A percentile compares a stretch with the other conserved stretches of the same genome.
phyloP scores from a whole-genome alignment of 2,113 vertebrate genomes.

The Lophius piscatorius region DNA sequence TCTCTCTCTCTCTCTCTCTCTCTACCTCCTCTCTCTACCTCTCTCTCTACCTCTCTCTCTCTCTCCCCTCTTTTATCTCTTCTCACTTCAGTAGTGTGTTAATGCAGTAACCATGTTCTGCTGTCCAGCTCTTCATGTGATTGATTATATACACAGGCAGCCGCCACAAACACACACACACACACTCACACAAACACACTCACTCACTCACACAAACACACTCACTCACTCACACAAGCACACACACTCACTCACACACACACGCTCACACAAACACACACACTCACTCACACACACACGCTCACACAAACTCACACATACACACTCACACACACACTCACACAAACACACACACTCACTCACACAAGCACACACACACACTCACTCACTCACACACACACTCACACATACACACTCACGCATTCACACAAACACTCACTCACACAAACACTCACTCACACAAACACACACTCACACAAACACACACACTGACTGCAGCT shows the following conservation, averaged over 20 bases:
- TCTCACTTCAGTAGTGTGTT: constrained; percentile 42
- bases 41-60: constrained; percentile 21
- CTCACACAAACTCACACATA: constrained; percentile 8
- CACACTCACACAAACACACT: constrained; percentile 41
- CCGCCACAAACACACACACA: constrained; percentile 30
- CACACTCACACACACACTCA: constrained; percentile 43
- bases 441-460: constrained; percentile 37
- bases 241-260: too few relatives aligned
- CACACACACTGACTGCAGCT: constrained; percentile 18
- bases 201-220: constrained; percentile 15
- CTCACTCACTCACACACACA: too few relatives aligned
- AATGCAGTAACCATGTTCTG: constrained; percentile 69
- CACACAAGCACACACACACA: constrained; percentile 31
- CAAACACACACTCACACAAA: constrained; percentile 26
- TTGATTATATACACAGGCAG: constrained; percentile 58
- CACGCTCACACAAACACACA: constrained; percentile 25
- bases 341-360: constrained; percentile 1
- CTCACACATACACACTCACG: constrained; percentile 19
- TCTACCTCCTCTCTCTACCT: constrained; percentile 27
- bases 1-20: constrained; percentile 24
- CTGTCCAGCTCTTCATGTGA: constrained; percentile 59
- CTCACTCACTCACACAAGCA: too few relatives aligned
- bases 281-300: constrained; percentile 37
- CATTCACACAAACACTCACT: too few relatives aligned
- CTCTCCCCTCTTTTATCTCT: constrained; percentile 54